Base-by-base conservation (phyloP, 2,797 vertebrate species). In the Oceanodroma leucorhoa region DNA sequence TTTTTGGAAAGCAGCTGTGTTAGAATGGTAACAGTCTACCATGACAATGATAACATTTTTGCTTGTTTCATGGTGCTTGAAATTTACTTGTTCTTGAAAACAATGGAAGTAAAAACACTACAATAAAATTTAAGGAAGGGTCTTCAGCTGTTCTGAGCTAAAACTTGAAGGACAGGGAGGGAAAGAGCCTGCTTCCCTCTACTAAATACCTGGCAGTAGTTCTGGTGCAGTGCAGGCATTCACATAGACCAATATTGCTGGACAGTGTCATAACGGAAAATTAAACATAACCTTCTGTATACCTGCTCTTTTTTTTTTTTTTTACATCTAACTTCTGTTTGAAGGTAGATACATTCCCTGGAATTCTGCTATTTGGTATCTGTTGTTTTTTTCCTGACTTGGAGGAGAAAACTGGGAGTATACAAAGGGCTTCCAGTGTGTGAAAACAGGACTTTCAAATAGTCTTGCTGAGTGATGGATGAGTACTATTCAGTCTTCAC, bases 21-120 rank as follows among this genome's bases (percentile, higher is more conserved):
- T 57, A 19, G 13, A 78, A 66, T 26, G 9, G 18, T 48, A 36
- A 15, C 3, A 64, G 34, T 77, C 27, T 69, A 5, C 57, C 16
- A 40, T 26, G 16, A 36, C 14, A 34, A 11, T 3, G 2, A 21
- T 40, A 72, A 34, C 4, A 3, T 45, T 7, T 26, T 55, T 75
- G 0, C 15, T 83, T 48, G 29, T 83, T 60, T 55, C 0, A 0
- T 12, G 2, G 4, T 65, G 7, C 36, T 83, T 80, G 48, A 76
- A 53, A 64, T 41, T 14, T 38, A 38, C 10, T 62, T 53, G 4
- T 8, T 55, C n/a, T 65, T 69, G 21, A 61, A 67, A 64, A 50
- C 11, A 69, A 16, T 14, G 26, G 14, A 38, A 70, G 6, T 45
- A 34, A 61, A 81, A 82, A n/a, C 6, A 58, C 10, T 32, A 1